Conservation (phyloP, 2,113 vertebrate species). For the Psephotus haematonotus region DNA sequence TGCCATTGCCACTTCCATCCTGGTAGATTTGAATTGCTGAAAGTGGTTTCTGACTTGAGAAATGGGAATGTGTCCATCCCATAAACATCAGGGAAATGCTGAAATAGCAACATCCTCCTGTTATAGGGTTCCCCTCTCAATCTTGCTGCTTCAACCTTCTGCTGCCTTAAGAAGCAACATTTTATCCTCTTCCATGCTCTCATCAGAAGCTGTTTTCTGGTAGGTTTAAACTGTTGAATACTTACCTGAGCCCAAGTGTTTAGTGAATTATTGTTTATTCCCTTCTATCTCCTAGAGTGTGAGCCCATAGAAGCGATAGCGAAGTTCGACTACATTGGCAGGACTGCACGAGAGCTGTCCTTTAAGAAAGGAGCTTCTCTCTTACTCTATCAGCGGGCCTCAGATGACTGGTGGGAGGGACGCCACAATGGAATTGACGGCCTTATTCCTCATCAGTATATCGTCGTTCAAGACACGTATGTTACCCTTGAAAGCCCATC, state of each 20-base stretch:
- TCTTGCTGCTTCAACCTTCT: background rate
- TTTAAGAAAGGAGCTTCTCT: slow-evolving; percentile 94
- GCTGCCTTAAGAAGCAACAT: background rate
- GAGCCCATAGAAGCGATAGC: slow-evolving; percentile 93
- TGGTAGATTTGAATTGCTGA: background rate
- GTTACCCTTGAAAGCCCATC: slow-evolving; percentile 32
- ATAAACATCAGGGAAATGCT: background rate
- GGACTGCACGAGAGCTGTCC: slow-evolving; percentile 89
- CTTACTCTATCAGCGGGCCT: slow-evolving; percentile 89
- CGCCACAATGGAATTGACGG: slow-evolving; percentile 89
- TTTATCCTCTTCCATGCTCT: background rate
- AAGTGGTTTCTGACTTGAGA: background rate
- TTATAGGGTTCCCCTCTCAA: background rate
- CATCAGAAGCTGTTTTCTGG: rapidly evolving
- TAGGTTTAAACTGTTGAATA: background rate
- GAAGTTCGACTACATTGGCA: slow-evolving; percentile 92
- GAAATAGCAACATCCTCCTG: background rate
- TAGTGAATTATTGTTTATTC: background rate
- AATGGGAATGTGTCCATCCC: rapidly evolving
- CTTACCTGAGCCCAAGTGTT: background rate
- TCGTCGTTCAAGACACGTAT: slow-evolving; percentile 92
- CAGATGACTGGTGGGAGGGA: slow-evolving; percentile 97
- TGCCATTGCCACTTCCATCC: background rate
- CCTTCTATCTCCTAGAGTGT: slow-evolving; percentile 81
- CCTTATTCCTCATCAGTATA: slow-evolving; percentile 95